These are phyloP conservation scores for Phrynocephalus guinanensis DNA, from an alignment of 2,797 vertebrate genomes.

Conservation along the genomic window DNA sequence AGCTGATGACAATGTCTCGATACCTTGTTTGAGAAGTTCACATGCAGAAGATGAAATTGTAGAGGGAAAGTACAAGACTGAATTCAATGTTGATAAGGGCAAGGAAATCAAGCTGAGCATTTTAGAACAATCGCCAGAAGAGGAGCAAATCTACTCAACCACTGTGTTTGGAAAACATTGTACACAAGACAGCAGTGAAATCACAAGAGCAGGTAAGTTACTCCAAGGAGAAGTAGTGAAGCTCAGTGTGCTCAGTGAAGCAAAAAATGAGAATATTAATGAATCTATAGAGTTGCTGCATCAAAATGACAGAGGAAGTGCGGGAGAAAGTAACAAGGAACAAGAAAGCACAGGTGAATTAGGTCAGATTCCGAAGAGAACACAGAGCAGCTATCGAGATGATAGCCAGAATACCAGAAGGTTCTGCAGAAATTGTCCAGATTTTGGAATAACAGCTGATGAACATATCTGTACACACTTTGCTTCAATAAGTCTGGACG, in stretches of 20 bases:
- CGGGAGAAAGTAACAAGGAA: conserved; percentile 20
- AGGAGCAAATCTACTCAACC: conserved; percentile 41
- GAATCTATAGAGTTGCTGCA: conserved; percentile 40
- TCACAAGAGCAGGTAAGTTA: not conserved
- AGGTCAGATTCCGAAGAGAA: conserved; percentile 23
- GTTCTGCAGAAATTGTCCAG: not conserved
- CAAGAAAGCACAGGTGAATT: conserved; percentile 35
- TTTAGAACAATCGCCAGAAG: conserved; percentile 60
- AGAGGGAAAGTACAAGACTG: conserved; percentile 54
- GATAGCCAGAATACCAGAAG: not conserved
- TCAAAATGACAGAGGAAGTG: conserved; percentile 49
- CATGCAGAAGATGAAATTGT: conserved; percentile 21
- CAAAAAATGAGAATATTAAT: not conserved
- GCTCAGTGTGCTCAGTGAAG: conserved; percentile 20
- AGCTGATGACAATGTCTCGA: conserved; percentile 39
- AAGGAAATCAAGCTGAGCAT: conserved; percentile 63
- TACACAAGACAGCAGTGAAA: conserved; percentile 19
- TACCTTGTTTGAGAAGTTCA: conserved; percentile 48
- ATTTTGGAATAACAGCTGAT: not conserved
- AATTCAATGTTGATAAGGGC: conserved; percentile 40
- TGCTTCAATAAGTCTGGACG: conserved; percentile 31
- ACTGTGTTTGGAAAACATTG: conserved; percentile 16
- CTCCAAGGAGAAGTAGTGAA: not conserved
- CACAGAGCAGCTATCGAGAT: not conserved
- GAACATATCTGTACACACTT: not conserved